Conservation (phyloP, 2,113 vertebrate species). For the Myocastor coypus region DNA sequence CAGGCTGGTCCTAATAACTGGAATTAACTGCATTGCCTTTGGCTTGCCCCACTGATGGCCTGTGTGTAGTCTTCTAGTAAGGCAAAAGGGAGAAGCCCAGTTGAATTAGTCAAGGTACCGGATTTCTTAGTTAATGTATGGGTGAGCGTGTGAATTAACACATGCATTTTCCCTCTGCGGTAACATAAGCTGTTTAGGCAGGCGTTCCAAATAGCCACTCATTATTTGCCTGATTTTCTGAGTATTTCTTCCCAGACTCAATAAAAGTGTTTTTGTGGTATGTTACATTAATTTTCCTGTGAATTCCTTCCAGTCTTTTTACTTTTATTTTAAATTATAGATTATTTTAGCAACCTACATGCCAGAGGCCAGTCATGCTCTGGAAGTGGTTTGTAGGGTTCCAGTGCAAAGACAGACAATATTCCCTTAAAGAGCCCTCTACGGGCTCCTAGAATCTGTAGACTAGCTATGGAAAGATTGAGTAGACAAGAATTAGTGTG, state of each 20-base stretch:
- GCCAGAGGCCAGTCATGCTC: not conserved
- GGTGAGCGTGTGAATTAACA: not conserved
- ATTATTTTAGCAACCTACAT: conserved; percentile 35
- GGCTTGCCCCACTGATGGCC: not conserved
- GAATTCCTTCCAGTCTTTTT: not conserved
- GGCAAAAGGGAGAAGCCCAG: not conserved
- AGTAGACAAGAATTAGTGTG: not conserved
- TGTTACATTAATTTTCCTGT: conserved; percentile 10
- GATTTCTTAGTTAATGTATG: not conserved
- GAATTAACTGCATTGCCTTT: not conserved
- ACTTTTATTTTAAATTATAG: not conserved
- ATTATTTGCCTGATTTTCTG: not conserved
- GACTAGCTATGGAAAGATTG: not conserved
- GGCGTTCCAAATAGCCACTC: not conserved
- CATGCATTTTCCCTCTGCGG: not conserved
- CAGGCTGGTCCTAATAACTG: no score
- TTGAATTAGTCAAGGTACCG: not conserved
- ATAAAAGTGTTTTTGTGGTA: conserved; percentile 1
- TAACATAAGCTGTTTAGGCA: conserved; percentile 32
- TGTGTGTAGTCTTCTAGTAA: not conserved
- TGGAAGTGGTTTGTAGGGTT: conserved; percentile 1
- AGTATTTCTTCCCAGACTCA: not conserved
- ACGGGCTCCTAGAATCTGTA: not conserved
- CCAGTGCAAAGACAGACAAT: conserved; percentile 8
- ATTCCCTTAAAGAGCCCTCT: conserved; percentile 16